phyloP scores from a whole-genome alignment of 2,113 vertebrate genomes.

The Phalacrocorax pelagicus region DNA sequence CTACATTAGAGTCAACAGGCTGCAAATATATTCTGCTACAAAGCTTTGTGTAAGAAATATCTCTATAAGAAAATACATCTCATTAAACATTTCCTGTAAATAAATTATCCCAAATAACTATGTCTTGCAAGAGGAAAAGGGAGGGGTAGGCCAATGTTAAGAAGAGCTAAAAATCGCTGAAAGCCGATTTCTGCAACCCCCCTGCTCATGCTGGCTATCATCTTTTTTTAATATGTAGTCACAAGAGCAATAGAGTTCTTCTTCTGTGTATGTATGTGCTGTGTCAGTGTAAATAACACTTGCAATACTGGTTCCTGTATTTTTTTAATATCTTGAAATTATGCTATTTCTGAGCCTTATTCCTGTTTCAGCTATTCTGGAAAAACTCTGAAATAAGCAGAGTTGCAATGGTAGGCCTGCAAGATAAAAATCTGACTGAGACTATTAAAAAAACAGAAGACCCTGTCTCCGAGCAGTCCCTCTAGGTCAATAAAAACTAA shows the following conservation, averaged over 20 bases:
- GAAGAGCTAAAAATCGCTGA: background rate
- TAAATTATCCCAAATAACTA: constrained; percentile 79
- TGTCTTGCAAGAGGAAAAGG: constrained; percentile 49
- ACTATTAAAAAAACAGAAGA: background rate
- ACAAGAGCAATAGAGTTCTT: background rate
- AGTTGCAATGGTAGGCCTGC: background rate
- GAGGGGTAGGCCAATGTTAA: background rate
- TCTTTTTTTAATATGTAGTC: background rate
- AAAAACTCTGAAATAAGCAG: background rate
- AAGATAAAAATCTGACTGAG: background rate
- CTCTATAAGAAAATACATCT: constrained; percentile 85
- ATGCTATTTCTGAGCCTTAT: background rate
- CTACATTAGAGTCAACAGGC: constrained; percentile 78
- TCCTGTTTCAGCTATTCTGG: background rate
- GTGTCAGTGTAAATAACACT: background rate
- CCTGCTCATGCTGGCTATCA: background rate
- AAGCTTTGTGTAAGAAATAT: constrained; percentile 83
- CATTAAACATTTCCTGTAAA: constrained; percentile 83
- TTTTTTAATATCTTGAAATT: background rate
- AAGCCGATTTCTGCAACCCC: background rate
- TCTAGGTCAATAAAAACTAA: background rate
- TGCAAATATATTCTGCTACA: constrained; percentile 82
- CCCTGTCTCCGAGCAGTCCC: background rate
- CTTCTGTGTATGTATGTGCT: background rate
- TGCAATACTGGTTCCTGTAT: background rate